Base-by-base conservation (phyloP, 2,113 vertebrate species). In the Enhydra lutris region DNA sequence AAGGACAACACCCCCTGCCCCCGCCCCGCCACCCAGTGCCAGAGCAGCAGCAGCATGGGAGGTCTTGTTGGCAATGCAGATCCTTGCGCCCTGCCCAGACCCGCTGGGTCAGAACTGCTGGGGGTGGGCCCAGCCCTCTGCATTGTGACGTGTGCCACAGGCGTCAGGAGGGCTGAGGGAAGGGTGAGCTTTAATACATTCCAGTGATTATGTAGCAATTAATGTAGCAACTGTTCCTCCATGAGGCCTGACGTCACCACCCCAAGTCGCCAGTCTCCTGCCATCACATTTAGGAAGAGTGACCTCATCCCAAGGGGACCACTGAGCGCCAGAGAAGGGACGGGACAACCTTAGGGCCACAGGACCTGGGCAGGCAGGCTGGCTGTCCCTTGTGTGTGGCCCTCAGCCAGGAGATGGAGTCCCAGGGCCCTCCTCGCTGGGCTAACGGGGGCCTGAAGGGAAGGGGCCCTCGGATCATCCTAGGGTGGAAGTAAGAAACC, bases 361-460 rank as follows among this genome's bases (percentile, higher is more conserved):
- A n/a, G 39, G 2, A 82, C 78, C 18, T 17, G 7, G 65, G 21
- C 20, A 0, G 17, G 23, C 1, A 0, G 65, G 17, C n/a, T 21
- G 26, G 90, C 78, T 4, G 3, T 42, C 34, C 55, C 26, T 14
- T 34, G 42, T 4, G 0, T 34, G 18, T 13, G 47, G 79, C 20
- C 31, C 31, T 34, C 31, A 34, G 63, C 6, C 6, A 4, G 36
- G 5, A 8, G 15, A 17, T 17, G 23, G 47, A 59, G 69, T n/a
- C 45, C 0, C 0, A 7, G 76, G 31, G 71, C n/a, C 24, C 34
- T 57, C 36, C 65, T 45, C 2, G 2, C 79, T 31, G 2, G 0
- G 18, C 52, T 15, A 79, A 4, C 9, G 15, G 0, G 2, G 14
- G 57, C 89, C 34, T 9, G 0, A 61, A 18, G 9, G 59, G 15